Conservation (phyloP, 2,113 vertebrate species). For the Trogon melanurus region DNA sequence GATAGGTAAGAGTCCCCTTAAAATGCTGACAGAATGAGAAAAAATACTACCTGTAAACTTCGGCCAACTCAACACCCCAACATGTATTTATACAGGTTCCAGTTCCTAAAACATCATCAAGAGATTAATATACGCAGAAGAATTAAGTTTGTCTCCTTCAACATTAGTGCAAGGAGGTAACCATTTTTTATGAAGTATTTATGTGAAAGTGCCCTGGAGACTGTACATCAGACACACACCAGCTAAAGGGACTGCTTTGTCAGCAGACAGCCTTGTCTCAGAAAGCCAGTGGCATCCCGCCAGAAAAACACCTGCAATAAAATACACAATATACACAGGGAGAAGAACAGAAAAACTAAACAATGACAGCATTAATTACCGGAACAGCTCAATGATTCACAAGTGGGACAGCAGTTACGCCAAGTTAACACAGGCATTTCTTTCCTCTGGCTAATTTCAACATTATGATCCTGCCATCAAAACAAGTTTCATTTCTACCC, state of each 20-base stretch:
- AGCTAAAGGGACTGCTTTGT: constrained; percentile 15
- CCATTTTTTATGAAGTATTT: not conserved
- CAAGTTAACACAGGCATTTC: not conserved
- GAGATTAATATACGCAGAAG: not conserved
- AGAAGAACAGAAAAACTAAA: not conserved
- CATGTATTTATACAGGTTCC: not conserved
- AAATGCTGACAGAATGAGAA: not conserved
- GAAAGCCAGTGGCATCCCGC: constrained; percentile 3
- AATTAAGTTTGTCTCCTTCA: not conserved
- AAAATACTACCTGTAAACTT: not conserved
- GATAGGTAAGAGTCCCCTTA: not conserved
- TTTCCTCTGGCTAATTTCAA: not conserved
- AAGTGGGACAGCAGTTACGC: not conserved
- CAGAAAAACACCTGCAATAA: constrained; percentile 41
- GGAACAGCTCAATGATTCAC: not conserved
- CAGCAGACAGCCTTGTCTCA: constrained; percentile 19
- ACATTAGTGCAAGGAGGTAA: not conserved
- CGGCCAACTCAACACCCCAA: not conserved
- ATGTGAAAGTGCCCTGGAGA: not conserved
- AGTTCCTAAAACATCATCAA: not conserved
- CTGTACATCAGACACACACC: not conserved
- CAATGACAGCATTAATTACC: constrained; percentile 25
- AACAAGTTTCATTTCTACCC: not conserved
- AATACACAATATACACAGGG: not conserved
- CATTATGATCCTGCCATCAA: not conserved